Conservation (phyloP, 2,797 vertebrate species). For the Smutsia temminckii region DNA sequence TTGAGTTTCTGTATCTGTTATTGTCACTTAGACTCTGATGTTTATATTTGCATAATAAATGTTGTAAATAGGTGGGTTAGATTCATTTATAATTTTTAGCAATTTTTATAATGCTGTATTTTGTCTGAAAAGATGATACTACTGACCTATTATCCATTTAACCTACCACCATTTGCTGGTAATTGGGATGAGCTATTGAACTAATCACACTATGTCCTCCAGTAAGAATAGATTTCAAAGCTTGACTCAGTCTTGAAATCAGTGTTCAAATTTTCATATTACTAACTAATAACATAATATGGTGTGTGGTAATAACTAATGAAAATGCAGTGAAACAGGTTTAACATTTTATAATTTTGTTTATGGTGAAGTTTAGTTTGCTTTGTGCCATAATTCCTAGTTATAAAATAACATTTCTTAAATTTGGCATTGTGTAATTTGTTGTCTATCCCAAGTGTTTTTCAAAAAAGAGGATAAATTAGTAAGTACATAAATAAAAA, state of each 20-base stretch:
- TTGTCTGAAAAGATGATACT: neutral
- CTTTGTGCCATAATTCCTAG: conserved; percentile 30
- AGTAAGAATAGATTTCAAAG: neutral
- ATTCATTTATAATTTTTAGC: conserved; percentile 18
- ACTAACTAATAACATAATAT: neutral
- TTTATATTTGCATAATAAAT: conserved; percentile 23
- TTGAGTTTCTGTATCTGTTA: neutral
- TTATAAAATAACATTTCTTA: neutral
- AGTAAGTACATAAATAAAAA: neutral
- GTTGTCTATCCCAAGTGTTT: conserved; percentile 20
- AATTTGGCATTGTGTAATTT: conserved; percentile 20
- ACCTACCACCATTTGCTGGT: neutral
- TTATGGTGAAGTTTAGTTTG: conserved; percentile 8
- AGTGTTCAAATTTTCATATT: neutral
- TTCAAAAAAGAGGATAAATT: conserved; percentile 2
- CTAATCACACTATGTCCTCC: neutral
- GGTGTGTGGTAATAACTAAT: neutral
- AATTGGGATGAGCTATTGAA: neutral
- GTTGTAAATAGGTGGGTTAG: neutral
- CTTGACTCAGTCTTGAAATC: neutral
- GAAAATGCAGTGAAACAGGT: neutral
- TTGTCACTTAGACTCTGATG: neutral
- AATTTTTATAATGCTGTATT: conserved; percentile 31
- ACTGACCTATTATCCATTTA: neutral
- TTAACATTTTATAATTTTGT: conserved; percentile 46